Percentiles rank a stretch among this genome's conserved stretches.
These are phyloP conservation scores for Sinhomidia bicolor DNA, from an alignment of 2,888 invertebrate genomes.

Conservation along the genomic window DNA sequence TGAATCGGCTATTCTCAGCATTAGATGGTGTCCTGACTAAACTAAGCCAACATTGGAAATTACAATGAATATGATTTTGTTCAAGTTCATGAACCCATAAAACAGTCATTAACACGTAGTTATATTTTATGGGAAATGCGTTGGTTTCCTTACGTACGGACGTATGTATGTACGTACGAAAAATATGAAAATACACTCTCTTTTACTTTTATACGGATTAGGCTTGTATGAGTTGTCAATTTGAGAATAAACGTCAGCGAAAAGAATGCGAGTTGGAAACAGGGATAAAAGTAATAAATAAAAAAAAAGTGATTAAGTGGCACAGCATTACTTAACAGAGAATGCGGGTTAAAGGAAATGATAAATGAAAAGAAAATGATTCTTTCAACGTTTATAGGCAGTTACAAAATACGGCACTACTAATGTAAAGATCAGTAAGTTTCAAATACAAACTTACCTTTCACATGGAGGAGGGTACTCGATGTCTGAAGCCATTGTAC, in stretches of 20 bases:
- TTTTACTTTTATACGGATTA: too few relatives aligned
- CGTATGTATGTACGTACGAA: not conserved
- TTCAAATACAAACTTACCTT: constrained; percentile 51
- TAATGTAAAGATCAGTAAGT: not conserved
- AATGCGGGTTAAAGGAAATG: too few relatives aligned
- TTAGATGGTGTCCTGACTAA: too few relatives aligned
- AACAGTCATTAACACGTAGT: not conserved
- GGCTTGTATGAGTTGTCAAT: too few relatives aligned
- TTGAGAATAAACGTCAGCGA: not conserved
- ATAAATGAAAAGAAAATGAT: too few relatives aligned
- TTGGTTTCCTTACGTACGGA: not conserved
- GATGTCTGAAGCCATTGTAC: constrained; percentile 40
- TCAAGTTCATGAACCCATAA: constrained; percentile 12
- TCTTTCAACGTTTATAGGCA: too few relatives aligned
- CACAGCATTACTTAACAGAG: too few relatives aligned
- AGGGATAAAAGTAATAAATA: not conserved
- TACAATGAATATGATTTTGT: not conserved
- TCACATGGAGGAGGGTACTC: constrained; percentile 67
- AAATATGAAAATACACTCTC: too few relatives aligned
- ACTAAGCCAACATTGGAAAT: too few relatives aligned
- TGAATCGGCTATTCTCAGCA: too few relatives aligned
- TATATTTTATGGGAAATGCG: not conserved
- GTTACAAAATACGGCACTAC: too few relatives aligned
- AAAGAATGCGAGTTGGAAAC: not conserved
- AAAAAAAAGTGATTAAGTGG: too few relatives aligned